A percentile compares a stretch with the other conserved stretches of the same genome.
Evolutionary conservation across 2,113 vertebrate species (phyloP).

Genomic region (Camelus bactrianus): DNA sequence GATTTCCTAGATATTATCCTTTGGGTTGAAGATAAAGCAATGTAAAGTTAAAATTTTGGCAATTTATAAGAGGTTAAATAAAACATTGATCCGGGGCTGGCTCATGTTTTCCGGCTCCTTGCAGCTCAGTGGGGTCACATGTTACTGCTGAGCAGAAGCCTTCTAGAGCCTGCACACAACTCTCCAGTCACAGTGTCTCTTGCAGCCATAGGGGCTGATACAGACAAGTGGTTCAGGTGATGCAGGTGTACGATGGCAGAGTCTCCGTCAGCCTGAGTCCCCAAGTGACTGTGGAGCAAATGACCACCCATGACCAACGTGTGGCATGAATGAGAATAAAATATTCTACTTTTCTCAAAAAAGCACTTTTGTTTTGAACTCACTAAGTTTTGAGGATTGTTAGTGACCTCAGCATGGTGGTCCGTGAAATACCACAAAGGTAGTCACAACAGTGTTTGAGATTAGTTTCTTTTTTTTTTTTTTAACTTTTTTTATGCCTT

Average conservation of each 20-base stretch:
- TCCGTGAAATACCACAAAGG: neutral
- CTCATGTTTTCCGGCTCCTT: neutral
- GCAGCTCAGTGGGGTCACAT: accelerated
- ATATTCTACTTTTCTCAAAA: neutral
- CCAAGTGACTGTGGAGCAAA: neutral
- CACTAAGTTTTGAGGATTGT: neutral
- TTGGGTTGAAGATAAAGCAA: neutral
- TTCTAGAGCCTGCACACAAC: neutral
- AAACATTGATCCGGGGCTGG: neutral
- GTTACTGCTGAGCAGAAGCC: neutral
- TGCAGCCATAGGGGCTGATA: neutral
- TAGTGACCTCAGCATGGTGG: neutral
- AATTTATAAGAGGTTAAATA: neutral
- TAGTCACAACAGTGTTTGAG: neutral
- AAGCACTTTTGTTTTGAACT: neutral
- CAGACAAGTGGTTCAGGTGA: neutral
- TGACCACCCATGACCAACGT: no score
- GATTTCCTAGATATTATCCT: neutral
- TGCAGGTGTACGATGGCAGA: neutral
- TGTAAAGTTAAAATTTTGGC: neutral
- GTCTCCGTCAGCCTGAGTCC: neutral
- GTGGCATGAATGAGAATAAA: neutral
- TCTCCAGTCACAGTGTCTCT: neutral
- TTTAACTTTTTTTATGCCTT: no score
- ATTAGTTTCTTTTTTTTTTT: no score